Evolutionary conservation across 2,113 vertebrate species (phyloP), one percentile per base, ranked within the genome.

Genomic region (Alectura lathami): DNA sequence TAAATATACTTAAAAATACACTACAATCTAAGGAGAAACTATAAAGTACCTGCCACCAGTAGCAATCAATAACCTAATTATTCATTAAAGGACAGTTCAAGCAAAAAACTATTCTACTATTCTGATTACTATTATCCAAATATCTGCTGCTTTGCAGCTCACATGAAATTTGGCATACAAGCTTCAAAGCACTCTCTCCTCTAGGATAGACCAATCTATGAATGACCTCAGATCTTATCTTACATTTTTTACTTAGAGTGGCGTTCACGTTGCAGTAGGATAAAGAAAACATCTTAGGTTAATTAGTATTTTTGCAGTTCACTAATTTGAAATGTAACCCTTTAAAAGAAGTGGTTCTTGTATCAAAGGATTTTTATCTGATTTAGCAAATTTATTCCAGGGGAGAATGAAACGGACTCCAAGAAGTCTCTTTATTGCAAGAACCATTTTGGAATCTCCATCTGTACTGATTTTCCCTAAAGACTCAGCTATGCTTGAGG

Each of bases 341-440:
- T 88, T 80, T 96, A 86, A 94, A 96, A 95, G 17, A 76, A 91
- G 72, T 62, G 66, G 50, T 89, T 96, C 94, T 73, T 90, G 18
- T 78, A 93, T 40, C 91, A 94, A 95, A 93, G 87, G 86, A 83
- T 83, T 97, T 93, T 91, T 95, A 96, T 91, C 77, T 96, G 93
- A 96, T 92, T 95, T 91, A 95, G 83, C 86, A 97, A 97, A 97
- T 96, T 86, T 96, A 96, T 97, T 83, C 94, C 82, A 95, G 92
- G 79, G 81, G 96, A 97, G 83, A 97, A 97, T 70, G 83, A 85
- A 95, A 94, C 60, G 89, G 88, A 95, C 75, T 96, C 86, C 59
- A 95, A 95, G 87, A 97, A 97, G 88, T 91, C 83, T 92, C 91
- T 96, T 93, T 92, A 97, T 97, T 97, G 88, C 93, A 82, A 97